Evolutionary conservation across 2,888 invertebrate species (phyloP).

Genomic region (Mythimna lalbum): DNA sequence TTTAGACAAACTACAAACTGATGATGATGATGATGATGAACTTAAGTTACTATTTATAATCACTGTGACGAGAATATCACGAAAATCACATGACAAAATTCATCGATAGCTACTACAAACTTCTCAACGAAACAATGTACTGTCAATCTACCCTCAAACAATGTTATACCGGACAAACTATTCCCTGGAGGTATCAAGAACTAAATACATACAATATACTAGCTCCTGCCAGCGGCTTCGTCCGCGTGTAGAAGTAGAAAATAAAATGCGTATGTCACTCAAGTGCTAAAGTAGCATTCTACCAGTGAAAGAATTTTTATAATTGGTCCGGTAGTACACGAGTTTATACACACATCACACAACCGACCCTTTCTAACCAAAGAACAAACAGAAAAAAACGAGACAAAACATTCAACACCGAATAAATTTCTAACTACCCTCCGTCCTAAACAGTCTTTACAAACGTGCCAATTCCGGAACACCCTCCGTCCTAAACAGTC

Average conservation of each 20-base stretch:
- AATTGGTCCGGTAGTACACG: no score
- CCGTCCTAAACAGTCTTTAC: conserved; percentile 5
- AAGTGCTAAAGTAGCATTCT: no score
- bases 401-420: not conserved
- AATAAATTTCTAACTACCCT: conserved; percentile 17
- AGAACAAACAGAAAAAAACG: not conserved
- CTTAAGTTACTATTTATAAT: no score
- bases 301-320: no score
- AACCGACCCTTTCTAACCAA: not conserved
- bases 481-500: no score
- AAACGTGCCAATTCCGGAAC: conserved; percentile 22
- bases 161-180: not conserved
- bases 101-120: conserved; percentile 5
- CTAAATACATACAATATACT: not conserved
- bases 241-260: no score
- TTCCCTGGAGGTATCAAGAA: not conserved
- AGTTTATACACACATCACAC: not conserved
- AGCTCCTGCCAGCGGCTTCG: no score
- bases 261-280: no score
- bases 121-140: conserved; percentile 8
- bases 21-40: no score
- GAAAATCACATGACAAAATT: conserved; percentile 10
- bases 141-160: conserved; percentile 10
- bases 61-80: conserved; percentile 1
- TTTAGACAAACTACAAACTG: no score